Evolutionary conservation across 2,888 invertebrate species (phyloP), one percentile per base, ranked within the genome.

Genomic region (Thumatha senex): DNA sequence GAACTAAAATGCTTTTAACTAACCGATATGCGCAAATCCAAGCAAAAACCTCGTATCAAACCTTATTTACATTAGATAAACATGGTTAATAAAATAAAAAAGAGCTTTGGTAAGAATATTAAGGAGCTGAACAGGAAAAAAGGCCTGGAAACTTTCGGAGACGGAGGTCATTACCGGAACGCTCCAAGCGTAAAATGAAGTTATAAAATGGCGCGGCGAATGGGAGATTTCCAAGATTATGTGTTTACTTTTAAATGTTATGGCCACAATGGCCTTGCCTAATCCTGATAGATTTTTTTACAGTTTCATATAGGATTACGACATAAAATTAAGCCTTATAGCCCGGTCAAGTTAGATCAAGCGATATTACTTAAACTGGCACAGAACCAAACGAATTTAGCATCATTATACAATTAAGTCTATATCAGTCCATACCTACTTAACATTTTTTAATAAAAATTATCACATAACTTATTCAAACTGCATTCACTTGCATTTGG

Each of bases 181-280:
- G 63, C 61, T 52, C 58, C 60, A 57, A 72, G 69, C 77, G 76
- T 74, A 76, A 78, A 78, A 78, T 76, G 68, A 78, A 74, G 74
- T 70, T 73, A 76, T 75, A 76, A 74, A 67, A 63, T 43, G 58
- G 51, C 47, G 46, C 38, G 58, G 58, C 46, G 57, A 48, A 54
- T 45, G 58, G 51, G 56, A 57, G 60, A 56, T 62, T 56, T 48
- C 55, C 46, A 56, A 68, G 62, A 67, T 67, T 69, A 69, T 56
- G 66, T 70, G 70, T 72, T 70, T 71, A 65, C 65, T 74, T 72
- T 67, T 60, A 69, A 67, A 64, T 59, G 67, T 51, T 62, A 54
- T 44, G 31, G 46, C 60, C 68, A 54, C 58, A 58, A 61, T 61
- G 51, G 55, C 54, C 48, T 61, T 43, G 18, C 18, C 18, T 24